Conservation (phyloP, 1,140 invertebrate genomes). For the Euglossa dilemma region DNA sequence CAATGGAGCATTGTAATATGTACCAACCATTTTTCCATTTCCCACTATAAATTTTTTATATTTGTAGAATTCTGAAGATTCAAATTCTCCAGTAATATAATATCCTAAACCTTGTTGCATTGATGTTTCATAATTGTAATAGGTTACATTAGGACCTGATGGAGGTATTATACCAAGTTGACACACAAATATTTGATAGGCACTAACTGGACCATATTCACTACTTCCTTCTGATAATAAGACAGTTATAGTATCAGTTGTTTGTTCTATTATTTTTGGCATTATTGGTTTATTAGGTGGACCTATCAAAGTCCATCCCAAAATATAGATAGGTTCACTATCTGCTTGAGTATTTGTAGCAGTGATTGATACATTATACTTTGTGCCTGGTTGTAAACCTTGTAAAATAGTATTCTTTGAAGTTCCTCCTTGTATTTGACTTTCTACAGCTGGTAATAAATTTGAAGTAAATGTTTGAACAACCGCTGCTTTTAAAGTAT, state of each 20-base stretch:
- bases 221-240: constrained; percentile 85
- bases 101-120: constrained; percentile 86
- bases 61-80: constrained; percentile 82
- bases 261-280: constrained; percentile 85
- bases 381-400: constrained; percentile 87
- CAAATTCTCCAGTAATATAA: constrained; percentile 91
- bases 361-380: constrained; percentile 87
- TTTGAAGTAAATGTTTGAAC: constrained; percentile 70
- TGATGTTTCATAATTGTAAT: constrained; percentile 83
- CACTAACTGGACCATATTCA: constrained; percentile 88
- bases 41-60: constrained; percentile 89
- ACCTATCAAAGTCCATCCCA: constrained; percentile 87
- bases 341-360: constrained; percentile 85
- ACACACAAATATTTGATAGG: constrained; percentile 88
- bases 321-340: constrained; percentile 83
- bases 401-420: constrained; percentile 80
- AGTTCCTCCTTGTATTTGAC: constrained; percentile 78
- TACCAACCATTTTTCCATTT: constrained; percentile 88
- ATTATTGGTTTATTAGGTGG: constrained; percentile 86
- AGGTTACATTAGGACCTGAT: constrained; percentile 57
- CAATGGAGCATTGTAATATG: constrained; percentile 91
- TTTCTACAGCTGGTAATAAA: constrained; percentile 72
- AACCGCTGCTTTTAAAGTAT: constrained; percentile 81
- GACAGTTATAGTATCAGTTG: constrained; percentile 84
- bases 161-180: constrained; percentile 80